A percentile compares a stretch with the other conserved stretches of the same genome.
Conservation (phyloP, 2,113 vertebrate genomes). For the Platysteira castanea region DNA sequence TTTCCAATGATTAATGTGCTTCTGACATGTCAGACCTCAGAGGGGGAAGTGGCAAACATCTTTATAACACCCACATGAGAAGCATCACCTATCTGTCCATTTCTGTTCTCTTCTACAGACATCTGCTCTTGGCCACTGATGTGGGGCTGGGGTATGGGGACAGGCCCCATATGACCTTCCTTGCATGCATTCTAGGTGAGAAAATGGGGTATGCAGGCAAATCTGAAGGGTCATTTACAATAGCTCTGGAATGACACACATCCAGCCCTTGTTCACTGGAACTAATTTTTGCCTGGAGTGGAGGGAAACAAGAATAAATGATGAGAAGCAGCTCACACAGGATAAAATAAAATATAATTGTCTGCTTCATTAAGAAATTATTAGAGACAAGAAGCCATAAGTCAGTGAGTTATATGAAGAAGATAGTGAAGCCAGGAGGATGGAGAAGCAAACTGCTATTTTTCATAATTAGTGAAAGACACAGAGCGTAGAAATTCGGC, state of each 20-base stretch:
- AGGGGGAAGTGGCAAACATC: background rate
- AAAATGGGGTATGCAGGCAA: background rate
- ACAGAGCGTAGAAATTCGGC: background rate
- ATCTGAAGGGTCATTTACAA: conserved; percentile 2
- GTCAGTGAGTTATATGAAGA: background rate
- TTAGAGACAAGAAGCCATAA: background rate
- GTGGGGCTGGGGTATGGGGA: background rate
- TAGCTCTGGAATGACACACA: background rate
- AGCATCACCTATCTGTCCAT: background rate
- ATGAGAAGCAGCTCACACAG: background rate
- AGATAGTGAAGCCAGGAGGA: background rate
- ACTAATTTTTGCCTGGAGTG: conserved; percentile 41
- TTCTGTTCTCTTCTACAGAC: background rate
- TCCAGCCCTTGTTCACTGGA: conserved; percentile 5
- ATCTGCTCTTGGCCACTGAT: background rate
- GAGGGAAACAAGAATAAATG: background rate
- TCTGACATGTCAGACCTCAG: background rate
- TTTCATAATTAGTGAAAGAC: background rate
- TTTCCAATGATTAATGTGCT: background rate
- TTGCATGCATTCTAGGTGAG: background rate
- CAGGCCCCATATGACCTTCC: background rate
- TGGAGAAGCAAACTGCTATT: background rate
- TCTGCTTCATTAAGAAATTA: conserved; percentile 16
- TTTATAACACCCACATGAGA: background rate
- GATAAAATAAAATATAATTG: background rate